Percentiles rank a stretch among this genome's conserved stretches.
phyloP scores from a whole-genome alignment of 2,888 invertebrate genomes.

The Cylloceria caligata region DNA sequence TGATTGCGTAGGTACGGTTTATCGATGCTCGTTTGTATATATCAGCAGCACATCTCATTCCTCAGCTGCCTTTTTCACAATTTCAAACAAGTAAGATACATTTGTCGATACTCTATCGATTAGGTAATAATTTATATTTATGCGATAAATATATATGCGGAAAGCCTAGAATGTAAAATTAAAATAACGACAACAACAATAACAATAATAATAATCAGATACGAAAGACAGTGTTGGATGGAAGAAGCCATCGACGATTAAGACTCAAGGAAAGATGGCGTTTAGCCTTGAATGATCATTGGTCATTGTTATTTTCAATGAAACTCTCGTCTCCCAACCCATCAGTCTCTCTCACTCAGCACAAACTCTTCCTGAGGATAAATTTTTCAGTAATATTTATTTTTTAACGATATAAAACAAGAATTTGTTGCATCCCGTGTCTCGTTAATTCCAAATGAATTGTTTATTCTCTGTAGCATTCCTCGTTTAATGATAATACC shows the following conservation, averaged over 20 bases:
- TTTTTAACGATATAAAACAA: not conserved
- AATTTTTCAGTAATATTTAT: not conserved
- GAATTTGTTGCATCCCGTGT: too few relatives aligned
- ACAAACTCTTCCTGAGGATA: not conserved
- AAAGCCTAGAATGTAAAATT: not conserved
- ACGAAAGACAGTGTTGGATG: not conserved
- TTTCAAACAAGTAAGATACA: not conserved
- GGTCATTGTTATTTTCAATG: conserved; percentile 22
- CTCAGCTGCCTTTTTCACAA: not conserved
- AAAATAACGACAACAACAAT: too few relatives aligned
- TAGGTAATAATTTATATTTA: conserved; percentile 12
- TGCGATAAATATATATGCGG: not conserved
- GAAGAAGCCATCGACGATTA: conserved; percentile 11
- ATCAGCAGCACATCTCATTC: conserved; percentile 1
- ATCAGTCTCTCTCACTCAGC: not conserved
- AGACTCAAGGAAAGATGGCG: conserved; percentile 10
- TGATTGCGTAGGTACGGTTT: not conserved
- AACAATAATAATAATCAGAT: not conserved
- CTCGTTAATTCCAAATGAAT: not conserved
- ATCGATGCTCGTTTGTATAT: not conserved
- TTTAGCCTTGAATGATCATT: conserved; percentile 27
- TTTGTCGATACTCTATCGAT: not conserved
- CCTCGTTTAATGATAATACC: not conserved
- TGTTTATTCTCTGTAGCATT: not conserved
- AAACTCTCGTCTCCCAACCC: conserved; percentile 7